Percentiles rank a stretch among this genome's conserved stretches.
phyloP scores from a whole-genome alignment of 2,888 invertebrate genomes.

The Sphaerophoria taeniata region DNA sequence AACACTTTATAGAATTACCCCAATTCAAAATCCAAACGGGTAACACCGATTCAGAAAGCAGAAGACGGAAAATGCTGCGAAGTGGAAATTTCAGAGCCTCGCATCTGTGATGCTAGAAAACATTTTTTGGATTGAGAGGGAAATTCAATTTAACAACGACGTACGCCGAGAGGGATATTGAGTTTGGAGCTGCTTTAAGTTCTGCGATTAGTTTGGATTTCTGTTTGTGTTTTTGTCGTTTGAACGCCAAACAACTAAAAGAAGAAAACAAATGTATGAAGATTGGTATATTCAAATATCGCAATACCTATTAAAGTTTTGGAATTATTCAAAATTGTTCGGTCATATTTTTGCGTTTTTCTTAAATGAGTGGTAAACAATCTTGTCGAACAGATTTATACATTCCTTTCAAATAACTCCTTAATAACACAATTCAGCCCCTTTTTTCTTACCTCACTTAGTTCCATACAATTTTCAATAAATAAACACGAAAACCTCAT shows the following conservation, averaged over 20 bases:
- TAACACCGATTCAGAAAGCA: not conserved
- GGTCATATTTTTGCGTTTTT: no score
- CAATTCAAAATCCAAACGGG: not conserved
- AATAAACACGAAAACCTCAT: no score
- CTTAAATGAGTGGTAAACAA: no score
- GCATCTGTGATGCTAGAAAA: not conserved
- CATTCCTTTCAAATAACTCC: no score
- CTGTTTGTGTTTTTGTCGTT: not conserved
- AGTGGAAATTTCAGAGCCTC: not conserved
- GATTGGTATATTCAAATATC: no score
- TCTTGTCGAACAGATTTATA: no score
- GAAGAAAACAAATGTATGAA: no score
- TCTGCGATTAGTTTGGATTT: not conserved
- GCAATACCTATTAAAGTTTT: no score
- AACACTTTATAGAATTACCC: not conserved
- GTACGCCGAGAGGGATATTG: not conserved
- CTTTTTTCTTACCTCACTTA: no score
- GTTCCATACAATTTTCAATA: no score
- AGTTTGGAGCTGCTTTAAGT: not conserved
- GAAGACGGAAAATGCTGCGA: not conserved
- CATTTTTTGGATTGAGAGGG: not conserved
- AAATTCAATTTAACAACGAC: constrained; percentile 24
- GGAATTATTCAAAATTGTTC: no score
- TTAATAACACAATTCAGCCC: no score
- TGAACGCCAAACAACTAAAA: not conserved